Evolutionary conservation across 1,140 invertebrate genomes (phyloP), one percentile per base, ranked within the genome.

Genomic region (Stegodyphus dumicola): DNA sequence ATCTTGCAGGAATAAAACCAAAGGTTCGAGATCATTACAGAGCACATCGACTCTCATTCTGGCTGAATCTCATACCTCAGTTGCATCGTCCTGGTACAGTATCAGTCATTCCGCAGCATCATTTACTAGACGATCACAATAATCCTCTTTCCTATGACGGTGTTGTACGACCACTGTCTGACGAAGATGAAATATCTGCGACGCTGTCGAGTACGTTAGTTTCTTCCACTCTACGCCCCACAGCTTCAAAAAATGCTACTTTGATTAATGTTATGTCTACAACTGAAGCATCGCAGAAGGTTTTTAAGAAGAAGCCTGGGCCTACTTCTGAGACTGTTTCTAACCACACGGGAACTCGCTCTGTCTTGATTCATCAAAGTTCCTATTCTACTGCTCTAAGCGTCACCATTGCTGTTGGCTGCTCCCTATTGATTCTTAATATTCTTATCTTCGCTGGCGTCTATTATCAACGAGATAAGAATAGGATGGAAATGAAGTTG

Each of bases 1-100:
- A 33, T n/a, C 33, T 77, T 88, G 7, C 91, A 95, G 96, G 96
- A 89, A 94, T 94, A 49, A 96, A 96, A 90, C 94, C 95, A 0
- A 96, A 96, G 89, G 90, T 97, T 53, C 95, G 97, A 89, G 97
- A 97, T 89, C 97, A 98, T 91, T 99, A 98, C 91, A 93, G 97
- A 87, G 97, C 97, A 9, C 96, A 97, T 91, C 94, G 96, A 76
- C 92, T 98, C 13, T 98, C 97, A 2, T 97, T 99, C 90, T 99
- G 98, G 98, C 90, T 97, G 52, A 96, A 98, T 89, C 92, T 99
- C 33, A 95, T 99, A 65, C 98, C 98, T 6, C 96, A 98, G 90
- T 92, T 99, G 15, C 87, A 88, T 65, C 77, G 85, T 65, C 95
- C 95, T 0, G 95, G 95, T 11, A 77, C 75, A 17, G 87, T 77